Evolutionary conservation across 2,113 vertebrate species (phyloP), one percentile per base, ranked within the genome.

Genomic region (Chaetops frenatus): DNA sequence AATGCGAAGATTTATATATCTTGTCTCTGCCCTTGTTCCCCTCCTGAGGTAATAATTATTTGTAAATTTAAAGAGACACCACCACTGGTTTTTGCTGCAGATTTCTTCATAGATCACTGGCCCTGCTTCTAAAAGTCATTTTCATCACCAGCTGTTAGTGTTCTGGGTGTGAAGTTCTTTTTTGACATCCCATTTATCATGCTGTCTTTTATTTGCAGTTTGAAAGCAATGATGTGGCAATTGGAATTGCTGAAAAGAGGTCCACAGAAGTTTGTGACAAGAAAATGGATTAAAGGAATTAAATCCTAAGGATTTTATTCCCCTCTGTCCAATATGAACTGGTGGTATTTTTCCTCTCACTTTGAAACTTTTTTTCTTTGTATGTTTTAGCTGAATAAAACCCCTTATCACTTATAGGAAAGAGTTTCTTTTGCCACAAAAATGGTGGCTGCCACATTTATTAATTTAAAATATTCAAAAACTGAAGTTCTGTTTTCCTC

Each of bases 221-320:
- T 58, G 73, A 95, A 83, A 96, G 86, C 92, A 98, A 98, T 9
- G 95, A 96, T 7, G 72, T 97, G 3, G 48, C 62, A 31, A 97
- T 97, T 45, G 97, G 97, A 85, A 86, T 97, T 22, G 62, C 95
- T 23, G 14, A 94, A 40, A 97, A 97, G 94, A 98, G 93, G 94
- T 79, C 97, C n/a, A 58, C 91, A 47, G 94, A 95, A 66, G 90
- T 74, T 86, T 93, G 92, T 31, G 97, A 98, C 79, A 99, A 99
- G 98, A 99, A 99, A 97, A 98, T 83, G 2, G 98, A 99, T 90
- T 99, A 92, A 98, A 80, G 47, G 20, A 51, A 24, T 65, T 60
- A 11, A n/a, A 33, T 66, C 15, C 10, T 8, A 31, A 91, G 50
- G 50, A 66, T 80, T 72, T 62, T 29, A n/a, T 73, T 83, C 61